Evolutionary conservation across 2,797 vertebrate species (phyloP).

Genomic region (Enteromius afrohamiltoni): DNA sequence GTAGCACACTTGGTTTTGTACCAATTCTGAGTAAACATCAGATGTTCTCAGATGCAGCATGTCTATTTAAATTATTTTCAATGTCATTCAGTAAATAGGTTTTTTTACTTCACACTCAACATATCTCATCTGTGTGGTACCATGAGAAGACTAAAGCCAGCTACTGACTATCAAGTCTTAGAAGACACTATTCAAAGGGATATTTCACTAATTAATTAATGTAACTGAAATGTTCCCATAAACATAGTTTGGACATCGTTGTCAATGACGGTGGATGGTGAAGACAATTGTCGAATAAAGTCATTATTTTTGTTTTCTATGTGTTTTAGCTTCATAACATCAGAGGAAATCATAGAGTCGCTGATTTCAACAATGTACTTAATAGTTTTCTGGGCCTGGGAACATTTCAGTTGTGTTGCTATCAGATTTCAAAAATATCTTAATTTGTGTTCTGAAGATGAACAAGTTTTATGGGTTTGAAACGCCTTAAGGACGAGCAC

Average conservation of each 20-base stretch:
- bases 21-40: constrained; percentile 11
- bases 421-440: too few species aligned
- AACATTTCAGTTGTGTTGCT: too few species aligned
- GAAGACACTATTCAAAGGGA: neutral
- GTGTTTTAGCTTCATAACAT: too few species aligned
- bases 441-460: too few species aligned
- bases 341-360: too few species aligned
- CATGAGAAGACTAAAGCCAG: neutral
- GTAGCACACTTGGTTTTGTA: constrained; percentile 10
- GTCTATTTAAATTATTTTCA: neutral
- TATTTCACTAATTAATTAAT: neutral
- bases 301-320: too few species aligned
- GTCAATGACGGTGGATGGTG: too few species aligned
- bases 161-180: neutral
- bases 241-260: too few species aligned
- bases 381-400: neutral
- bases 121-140: neutral
- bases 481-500: too few species aligned
- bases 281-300: too few species aligned
- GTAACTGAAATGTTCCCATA: too few species aligned
- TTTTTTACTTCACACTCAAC: neutral
- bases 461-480: too few species aligned
- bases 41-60: neutral
- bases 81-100: neutral
- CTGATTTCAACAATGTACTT: neutral